Base-by-base conservation (phyloP, 2,797 vertebrate genomes). In the Acrossocheilus fasciatus region DNA sequence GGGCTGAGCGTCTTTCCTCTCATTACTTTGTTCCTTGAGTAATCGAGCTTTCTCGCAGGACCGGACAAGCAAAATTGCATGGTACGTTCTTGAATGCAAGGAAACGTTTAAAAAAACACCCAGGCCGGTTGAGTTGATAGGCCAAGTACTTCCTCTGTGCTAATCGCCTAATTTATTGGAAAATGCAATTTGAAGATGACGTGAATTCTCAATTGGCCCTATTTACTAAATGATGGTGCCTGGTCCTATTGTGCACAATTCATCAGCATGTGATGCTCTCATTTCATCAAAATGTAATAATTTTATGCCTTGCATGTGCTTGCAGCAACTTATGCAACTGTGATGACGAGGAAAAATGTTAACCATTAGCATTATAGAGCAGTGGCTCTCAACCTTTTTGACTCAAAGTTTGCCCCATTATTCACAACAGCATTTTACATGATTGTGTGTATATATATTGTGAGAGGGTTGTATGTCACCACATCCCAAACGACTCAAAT, bases 1-100 rank as follows among this genome's bases (percentile, higher is more conserved):
- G 94, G 94, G 92, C 94, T 91, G 91, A 88, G 91, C 89, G 91
- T 92, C 90, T 92, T 92, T 88, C 91, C 92, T 91, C 88, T 90
- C 88, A 89, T 89, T 89, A 90, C 82, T 69, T 92, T 93, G 91
- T 93, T 94, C 94, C 94, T 93, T 66, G 59, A 94, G 94, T 93
- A 94, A 92, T 88, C 78, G 68, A 64, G 81, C 76, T 87, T 89
- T 80, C 75, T 84, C 43, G 79, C 39, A 45, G 80, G 76, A 68
- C 72, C 59, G 84, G 66, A 86, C 26, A 26, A 81, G 77, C 86
- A 70, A 87, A 86, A 81, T 81, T 80, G 69, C 9, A 50, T 50
- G 41, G 30, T 52, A 23, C 11, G 47, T 69, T 73, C 50, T 26
- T 50, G 68, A 73, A 47, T 86, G 41, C 77, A 59, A 47, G 75